Percentiles rank a stretch among this genome's conserved stretches.
These are phyloP conservation scores for Lycorma delicatula DNA, from an alignment of 1,140 invertebrate species.

Conservation along the genomic window DNA sequence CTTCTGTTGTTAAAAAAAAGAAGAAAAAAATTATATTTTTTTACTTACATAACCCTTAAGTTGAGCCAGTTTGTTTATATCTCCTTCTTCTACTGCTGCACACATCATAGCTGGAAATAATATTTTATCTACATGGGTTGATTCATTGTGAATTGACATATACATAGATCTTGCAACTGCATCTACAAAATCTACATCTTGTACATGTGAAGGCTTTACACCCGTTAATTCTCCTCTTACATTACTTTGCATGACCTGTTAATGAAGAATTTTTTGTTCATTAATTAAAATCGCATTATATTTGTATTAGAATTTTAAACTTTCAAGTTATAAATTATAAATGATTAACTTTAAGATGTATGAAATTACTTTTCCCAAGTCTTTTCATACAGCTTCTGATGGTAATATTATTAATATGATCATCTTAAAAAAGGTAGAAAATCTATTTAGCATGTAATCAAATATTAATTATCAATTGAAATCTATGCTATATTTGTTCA, in stretches of 20 bases:
- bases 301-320: neutral
- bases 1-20: no score
- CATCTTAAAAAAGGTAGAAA: no score
- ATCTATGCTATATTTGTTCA: no score
- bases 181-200: slow-evolving; percentile 55
- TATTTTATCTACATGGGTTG: slow-evolving; percentile 57
- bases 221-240: slow-evolving; percentile 57
- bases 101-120: slow-evolving; percentile 71
- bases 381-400: no score
- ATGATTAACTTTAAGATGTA: no score
- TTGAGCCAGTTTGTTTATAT: slow-evolving; percentile 47
- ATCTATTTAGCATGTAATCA: no score
- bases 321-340: neutral
- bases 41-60: slow-evolving; percentile 43
- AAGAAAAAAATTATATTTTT: no score
- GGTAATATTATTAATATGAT: no score
- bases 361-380: no score
- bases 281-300: neutral
- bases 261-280: no score
- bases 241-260: slow-evolving; percentile 41
- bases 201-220: slow-evolving; percentile 21
- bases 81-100: slow-evolving; percentile 56
- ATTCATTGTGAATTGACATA: slow-evolving; percentile 56
- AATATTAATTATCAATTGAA: no score
- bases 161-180: slow-evolving; percentile 55